Evolutionary conservation across 2,888 invertebrate genomes (phyloP), one percentile per base, ranked within the genome.

Genomic region (Electrophaes corylata): DNA sequence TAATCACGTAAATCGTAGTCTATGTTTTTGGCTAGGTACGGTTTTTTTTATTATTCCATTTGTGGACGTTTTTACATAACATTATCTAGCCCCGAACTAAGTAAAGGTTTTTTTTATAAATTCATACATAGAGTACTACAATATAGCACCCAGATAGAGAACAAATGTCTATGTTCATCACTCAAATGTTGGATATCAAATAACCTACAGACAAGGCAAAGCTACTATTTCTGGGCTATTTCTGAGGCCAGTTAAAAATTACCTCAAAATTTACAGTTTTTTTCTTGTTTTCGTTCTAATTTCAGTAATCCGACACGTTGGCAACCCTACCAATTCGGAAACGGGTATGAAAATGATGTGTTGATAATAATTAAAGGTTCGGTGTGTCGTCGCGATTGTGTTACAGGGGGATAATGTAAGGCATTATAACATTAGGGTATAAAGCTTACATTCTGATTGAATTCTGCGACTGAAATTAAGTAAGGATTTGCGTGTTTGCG

Each of bases 341-440:
- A 79, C 79, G 76, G 80, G 82, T 79, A 88, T 84, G 87, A 88
- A 89, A 89, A 91, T 89, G 82, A 91, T 88, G 91, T 91, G 91
- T 91, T 91, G 90, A 90, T 91, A 89, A 91, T 91, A 91, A 91
- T 92, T 89, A 91, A 90, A 91, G 92, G 91, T 89, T 91, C 74
- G 78, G 83, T 79, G 81, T 85, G 88, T 88, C 85, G 84, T 79
- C 80, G 76, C 76, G 79, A 72, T 60, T 82, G 78, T 77, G 76
- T 75, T 81, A 77, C 76, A 78, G 81, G 83, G 85, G 87, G 87
- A 87, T 88, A 85, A 89, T 86, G 84, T 83, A 81, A 83, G 83
- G 87, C 85, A 89, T 91, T 90, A 91, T 88, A 86, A 91, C 88
- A 88, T 90, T 88, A 91, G 84, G 87, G 87, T 77, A 87, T 80